phyloP scores from a whole-genome alignment of 2,113 vertebrate genomes.

The Butorides virescens region DNA sequence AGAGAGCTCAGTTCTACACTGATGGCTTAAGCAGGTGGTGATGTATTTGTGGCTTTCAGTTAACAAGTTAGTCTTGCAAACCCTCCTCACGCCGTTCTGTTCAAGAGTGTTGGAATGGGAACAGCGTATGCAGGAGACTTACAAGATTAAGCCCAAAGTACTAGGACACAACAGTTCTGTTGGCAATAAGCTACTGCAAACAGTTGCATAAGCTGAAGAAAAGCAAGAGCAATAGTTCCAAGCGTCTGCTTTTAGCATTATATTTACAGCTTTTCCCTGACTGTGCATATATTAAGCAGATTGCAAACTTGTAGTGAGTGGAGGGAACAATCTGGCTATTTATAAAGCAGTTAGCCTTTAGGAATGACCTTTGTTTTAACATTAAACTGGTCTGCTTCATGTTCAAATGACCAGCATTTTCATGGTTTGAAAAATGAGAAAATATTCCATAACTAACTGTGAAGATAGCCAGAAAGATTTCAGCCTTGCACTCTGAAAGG shows the following conservation, averaged over 20 bases:
- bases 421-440: background rate
- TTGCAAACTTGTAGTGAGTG: slow-evolving; percentile 9
- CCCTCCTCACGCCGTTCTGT: background rate
- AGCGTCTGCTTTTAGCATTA: slow-evolving; percentile 45
- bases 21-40: slow-evolving; percentile 20
- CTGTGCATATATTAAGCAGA: slow-evolving; percentile 56
- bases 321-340: slow-evolving; percentile 42
- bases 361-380: background rate
- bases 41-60: slow-evolving; percentile 4
- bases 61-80: background rate
- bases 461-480: background rate
- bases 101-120: background rate
- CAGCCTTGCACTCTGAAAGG: background rate
- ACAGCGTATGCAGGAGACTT: background rate
- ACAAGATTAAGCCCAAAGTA: background rate
- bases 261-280: slow-evolving; percentile 56
- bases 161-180: slow-evolving; percentile 16
- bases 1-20: background rate
- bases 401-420: background rate
- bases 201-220: slow-evolving; percentile 41
- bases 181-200: slow-evolving; percentile 52
- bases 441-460: background rate
- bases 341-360: slow-evolving; percentile 26
- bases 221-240: slow-evolving; percentile 46
- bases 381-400: background rate